Base-by-base conservation (phyloP, 1,140 invertebrate genomes). In the Philotrypesis tridentata region DNA sequence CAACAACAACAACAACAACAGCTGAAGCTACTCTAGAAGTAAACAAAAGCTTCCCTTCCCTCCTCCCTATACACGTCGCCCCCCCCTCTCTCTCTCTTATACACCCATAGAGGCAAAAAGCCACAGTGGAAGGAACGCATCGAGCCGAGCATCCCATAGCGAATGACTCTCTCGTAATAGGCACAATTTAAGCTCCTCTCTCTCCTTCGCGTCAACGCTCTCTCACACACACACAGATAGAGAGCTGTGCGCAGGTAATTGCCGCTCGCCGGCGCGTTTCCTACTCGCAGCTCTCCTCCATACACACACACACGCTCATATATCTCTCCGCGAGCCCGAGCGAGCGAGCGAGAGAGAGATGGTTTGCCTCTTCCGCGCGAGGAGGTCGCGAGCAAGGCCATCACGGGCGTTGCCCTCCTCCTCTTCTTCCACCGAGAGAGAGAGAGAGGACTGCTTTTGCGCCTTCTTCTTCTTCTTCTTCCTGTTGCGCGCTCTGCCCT, bases 381-480 rank as follows among this genome's bases (percentile, higher is more conserved):
- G 86, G 89, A 91, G 90, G 90, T 91, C 88, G 89, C 86, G 88
- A 88, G 89, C 90, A 91, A 91, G 90, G 90, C 90, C 89, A 91
- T 87, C 74, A 84, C 87, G 90, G 89, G 87, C 90, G 86, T 91
- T 90, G 89, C 89, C 88, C 89, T 87, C 85, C 84, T 87, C 79
- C n/a, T n/a, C n/a, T n/a, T 21, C n/a, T 83, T 71, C 61, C 73
- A 48, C 48, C 61, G 61, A 55, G 48, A 21, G 17, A n/a, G 48
- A 14, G 61, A 65, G 61, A 65, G 23, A 27, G 23, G 4, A 9
- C 61, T n/a, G 40, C 40, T 11, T 74, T 31, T 21, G 55, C 73
- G 27, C 43, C 76, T 37, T 21, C 29, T 21, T n/a, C 61, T 29
- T 29, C 27, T 71, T 74, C 29, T 61, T 37, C 37, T 72, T 72